Evolutionary conservation across 2,797 vertebrate species (phyloP).

Genomic region (Acipenser ruthenus): DNA sequence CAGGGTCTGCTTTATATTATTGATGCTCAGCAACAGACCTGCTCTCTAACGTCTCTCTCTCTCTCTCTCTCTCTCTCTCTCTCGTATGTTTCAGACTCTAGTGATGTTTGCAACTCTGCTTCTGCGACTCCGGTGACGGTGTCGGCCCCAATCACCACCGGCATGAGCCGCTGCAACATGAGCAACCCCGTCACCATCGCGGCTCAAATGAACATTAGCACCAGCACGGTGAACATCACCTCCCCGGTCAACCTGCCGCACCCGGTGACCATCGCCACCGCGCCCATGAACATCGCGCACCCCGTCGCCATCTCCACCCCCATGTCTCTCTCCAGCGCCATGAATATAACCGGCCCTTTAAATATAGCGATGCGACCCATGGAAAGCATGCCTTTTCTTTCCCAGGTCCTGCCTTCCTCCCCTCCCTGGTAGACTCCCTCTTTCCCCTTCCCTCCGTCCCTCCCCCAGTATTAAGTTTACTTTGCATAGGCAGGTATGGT

Average conservation of each 20-base stretch:
- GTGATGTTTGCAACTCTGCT: constrained; percentile 53
- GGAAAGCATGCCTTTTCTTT: constrained; percentile 84
- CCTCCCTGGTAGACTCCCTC: constrained; percentile 80
- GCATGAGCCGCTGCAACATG: constrained; percentile 55
- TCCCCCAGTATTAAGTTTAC: constrained; percentile 17
- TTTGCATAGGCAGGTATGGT: background rate
- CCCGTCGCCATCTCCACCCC: constrained; percentile 62
- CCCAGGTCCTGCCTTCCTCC: constrained; percentile 90
- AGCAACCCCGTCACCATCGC: constrained; percentile 89
- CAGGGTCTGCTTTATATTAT: background rate
- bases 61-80: constrained; percentile 4
- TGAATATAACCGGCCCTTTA: constrained; percentile 90
- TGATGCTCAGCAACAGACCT: background rate
- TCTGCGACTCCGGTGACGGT: constrained; percentile 28
- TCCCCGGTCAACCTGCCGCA: constrained; percentile 89
- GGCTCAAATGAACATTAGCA: constrained; percentile 95
- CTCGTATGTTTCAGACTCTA: constrained; percentile 44
- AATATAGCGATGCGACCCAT: constrained; percentile 91
- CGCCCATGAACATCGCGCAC: constrained; percentile 82
- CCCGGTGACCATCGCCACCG: constrained; percentile 84
- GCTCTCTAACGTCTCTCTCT: background rate
- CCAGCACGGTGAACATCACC: constrained; percentile 90
- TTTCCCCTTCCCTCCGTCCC: background rate
- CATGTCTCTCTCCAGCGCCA: constrained; percentile 63
- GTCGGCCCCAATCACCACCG: constrained; percentile 33